Conservation (phyloP, 2,113 vertebrate species). For the Haemorhous mexicanus region DNA sequence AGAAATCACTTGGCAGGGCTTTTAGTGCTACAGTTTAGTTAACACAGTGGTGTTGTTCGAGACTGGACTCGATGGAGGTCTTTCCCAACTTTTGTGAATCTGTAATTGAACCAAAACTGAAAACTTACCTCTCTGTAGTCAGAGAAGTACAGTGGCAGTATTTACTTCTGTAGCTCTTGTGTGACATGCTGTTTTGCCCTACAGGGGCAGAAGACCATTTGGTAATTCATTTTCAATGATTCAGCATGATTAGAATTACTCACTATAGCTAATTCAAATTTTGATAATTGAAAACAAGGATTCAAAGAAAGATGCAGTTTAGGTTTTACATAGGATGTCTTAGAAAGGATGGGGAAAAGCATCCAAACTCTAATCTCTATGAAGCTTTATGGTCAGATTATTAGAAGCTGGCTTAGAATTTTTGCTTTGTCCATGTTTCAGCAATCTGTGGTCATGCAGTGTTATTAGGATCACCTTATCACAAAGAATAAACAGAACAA, state of each 20-base stretch:
- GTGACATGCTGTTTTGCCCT: background rate
- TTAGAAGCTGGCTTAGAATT: background rate
- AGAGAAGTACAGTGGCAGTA: background rate
- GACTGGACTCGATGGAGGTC: background rate
- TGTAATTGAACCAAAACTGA: background rate
- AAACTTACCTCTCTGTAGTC: background rate
- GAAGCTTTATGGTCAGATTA: background rate
- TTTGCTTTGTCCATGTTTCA: background rate
- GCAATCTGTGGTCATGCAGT: fast-evolving
- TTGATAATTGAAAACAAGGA: background rate
- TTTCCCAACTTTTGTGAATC: background rate
- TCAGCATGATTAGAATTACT: background rate
- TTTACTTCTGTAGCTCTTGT: background rate
- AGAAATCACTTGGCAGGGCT: background rate
- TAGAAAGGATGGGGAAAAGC: background rate
- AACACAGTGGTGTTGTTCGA: background rate
- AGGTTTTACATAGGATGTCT: background rate
- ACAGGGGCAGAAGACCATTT: background rate
- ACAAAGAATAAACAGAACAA: background rate
- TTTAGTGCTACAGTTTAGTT: background rate
- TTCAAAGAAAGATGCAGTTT: background rate
- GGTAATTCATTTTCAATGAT: background rate
- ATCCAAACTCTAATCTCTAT: background rate
- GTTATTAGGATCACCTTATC: background rate
- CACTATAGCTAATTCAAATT: background rate